Percentiles rank a stretch among this genome's conserved stretches.
These are phyloP conservation scores for Oscheius myriophilus DNA, from an alignment of 2,888 invertebrate genomes.

Conservation along the genomic window DNA sequence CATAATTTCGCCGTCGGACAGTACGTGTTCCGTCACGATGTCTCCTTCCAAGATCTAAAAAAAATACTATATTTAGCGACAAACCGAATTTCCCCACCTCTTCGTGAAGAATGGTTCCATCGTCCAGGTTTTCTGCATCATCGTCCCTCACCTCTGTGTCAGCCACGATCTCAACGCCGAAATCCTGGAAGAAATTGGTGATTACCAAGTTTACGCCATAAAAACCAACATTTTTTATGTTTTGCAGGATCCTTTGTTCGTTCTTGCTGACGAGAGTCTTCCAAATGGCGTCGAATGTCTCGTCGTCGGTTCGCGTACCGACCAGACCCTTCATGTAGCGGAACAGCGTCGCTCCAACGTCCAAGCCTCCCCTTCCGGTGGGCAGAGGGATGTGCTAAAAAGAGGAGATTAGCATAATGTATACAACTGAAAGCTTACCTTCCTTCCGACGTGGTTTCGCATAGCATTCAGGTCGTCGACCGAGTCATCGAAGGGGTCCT, in stretches of 20 bases:
- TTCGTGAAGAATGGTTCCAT: constrained; percentile 25
- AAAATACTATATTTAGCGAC: background rate
- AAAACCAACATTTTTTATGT: constrained; percentile 39
- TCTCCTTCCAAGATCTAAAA: constrained; percentile 15
- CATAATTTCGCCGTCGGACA: constrained; percentile 23
- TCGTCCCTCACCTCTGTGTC: constrained; percentile 26
- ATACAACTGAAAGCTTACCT: too few relatives aligned
- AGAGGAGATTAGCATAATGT: too few relatives aligned
- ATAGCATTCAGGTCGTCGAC: too few relatives aligned
- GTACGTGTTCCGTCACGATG: constrained; percentile 13
- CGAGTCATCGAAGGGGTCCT: too few relatives aligned
- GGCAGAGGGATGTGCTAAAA: too few relatives aligned
- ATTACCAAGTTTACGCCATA: background rate
- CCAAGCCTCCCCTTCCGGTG: too few relatives aligned
- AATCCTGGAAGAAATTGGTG: constrained; percentile 32
- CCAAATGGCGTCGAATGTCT: constrained; percentile 50
- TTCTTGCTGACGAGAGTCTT: constrained; percentile 49
- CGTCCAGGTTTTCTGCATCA: constrained; percentile 1
- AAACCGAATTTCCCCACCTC: background rate
- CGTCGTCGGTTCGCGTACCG: constrained; percentile 40
- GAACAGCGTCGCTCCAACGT: constrained; percentile 35
- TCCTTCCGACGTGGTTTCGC: too few relatives aligned
- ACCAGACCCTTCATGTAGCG: constrained; percentile 41
- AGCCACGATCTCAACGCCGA: constrained; percentile 46
- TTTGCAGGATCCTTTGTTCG: constrained; percentile 48